Percentiles rank a stretch among this genome's conserved stretches.
Evolutionary conservation across 2,797 vertebrate genomes (phyloP).

Genomic region (Eulemur albifrons): DNA sequence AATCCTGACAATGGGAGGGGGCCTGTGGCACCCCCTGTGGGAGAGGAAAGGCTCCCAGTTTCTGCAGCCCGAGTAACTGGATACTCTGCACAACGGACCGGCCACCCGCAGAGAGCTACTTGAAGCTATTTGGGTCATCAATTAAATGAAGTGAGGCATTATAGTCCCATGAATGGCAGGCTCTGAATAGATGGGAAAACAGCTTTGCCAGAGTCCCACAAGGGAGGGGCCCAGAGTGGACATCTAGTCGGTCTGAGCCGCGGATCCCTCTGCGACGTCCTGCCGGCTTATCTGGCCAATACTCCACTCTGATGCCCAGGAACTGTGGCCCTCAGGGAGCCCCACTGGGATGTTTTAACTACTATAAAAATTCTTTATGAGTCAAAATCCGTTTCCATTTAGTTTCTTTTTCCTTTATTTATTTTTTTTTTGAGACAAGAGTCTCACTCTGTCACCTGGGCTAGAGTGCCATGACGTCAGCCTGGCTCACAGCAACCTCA

Average conservation of each 20-base stretch:
- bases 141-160: conserved; percentile 49
- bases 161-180: conserved; percentile 4
- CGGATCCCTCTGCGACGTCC: background rate
- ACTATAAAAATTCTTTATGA: background rate
- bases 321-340: background rate
- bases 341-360: background rate
- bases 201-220: background rate
- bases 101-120: conserved; percentile 56
- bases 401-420: background rate
- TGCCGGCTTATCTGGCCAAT: rapidly evolving
- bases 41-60: background rate
- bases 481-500: too few species aligned
- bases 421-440: too few species aligned
- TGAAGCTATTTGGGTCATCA: conserved; percentile 40
- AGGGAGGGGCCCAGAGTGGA: background rate
- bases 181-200: conserved; percentile 17
- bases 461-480: too few species aligned
- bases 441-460: too few species aligned
- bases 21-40: rapidly evolving
- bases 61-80: background rate
- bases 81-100: background rate
- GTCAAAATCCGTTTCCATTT: background rate
- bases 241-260: background rate
- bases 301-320: rapidly evolving
- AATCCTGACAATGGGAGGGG: background rate